Evolutionary conservation across 2,797 vertebrate species (phyloP), one percentile per base, ranked within the genome.

Genomic region (Tragopan temminckii): DNA sequence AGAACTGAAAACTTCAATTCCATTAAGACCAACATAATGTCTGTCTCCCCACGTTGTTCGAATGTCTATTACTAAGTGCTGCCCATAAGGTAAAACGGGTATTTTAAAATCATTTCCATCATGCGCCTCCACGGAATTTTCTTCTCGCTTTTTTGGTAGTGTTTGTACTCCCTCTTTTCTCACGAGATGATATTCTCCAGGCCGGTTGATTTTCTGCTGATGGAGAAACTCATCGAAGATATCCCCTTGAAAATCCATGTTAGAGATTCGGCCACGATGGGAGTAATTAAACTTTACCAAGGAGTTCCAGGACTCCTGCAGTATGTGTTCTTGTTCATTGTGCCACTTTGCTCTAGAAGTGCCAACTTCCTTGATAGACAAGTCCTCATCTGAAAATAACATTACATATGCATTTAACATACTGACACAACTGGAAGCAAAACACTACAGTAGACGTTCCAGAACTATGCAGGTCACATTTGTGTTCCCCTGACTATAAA

Each of bases 21-120:
- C 99, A 1, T 99, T 99, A 29, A 99, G 99, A 66, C 99, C 99
- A 6, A 99, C 99, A 0, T 99, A 99, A 96, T 99, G 99, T 9
- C 99, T 98, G 97, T 99, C 99, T 13, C 99, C 99, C 99, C 99
- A 99, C 0, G 99, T 99, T 42, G 99, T 99, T 67, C 88, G 87
- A 96, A 99, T 99, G 95, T 98, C 97, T 38, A 99, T 97, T 64
- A 98, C 96, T 94, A 99, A 96, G 85, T 95, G 98, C 88, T 98
- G 98, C 15, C 99, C 99, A 5, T 96, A 97, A 2, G 99, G 99
- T 72, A 99, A 96, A 91, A 99, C 98, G 0, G 99, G 99, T 96
- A 99, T 99, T 96, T 98, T 98, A 81, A 99, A 99, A 72, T 98
- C 97, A 12, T 20, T 91, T 71, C 72, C 92, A 1, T 98, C 98